These are phyloP conservation scores for Macrocentrus cingulum DNA, from an alignment of 1,140 invertebrate species.

Conservation along the genomic window DNA sequence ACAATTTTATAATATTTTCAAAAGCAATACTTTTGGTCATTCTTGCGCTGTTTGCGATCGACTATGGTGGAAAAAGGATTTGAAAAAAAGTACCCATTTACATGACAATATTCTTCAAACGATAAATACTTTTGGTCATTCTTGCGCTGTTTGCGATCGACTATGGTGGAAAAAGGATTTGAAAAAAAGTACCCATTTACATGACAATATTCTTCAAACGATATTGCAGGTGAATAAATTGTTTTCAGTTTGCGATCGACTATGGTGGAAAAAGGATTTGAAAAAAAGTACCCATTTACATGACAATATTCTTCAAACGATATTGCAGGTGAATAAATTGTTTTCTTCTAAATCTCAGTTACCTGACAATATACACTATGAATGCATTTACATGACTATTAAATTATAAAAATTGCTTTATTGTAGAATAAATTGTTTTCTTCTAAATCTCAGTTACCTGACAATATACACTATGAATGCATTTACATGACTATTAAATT, in stretches of 20 bases:
- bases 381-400: too few species aligned
- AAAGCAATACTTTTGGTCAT: neutral
- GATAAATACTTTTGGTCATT: conserved; percentile 1
- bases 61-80: conserved; percentile 7
- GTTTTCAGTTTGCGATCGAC: conserved; percentile 8
- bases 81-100: neutral
- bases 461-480: neutral
- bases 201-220: too few species aligned
- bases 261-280: conserved; percentile 5
- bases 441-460: too few species aligned
- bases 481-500: too few species aligned
- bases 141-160: conserved; percentile 5
- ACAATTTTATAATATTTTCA: conserved; percentile 3
- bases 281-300: neutral
- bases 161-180: conserved; percentile 7
- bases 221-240: too few species aligned
- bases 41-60: conserved; percentile 5
- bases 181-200: neutral
- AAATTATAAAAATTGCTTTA: too few species aligned
- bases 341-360: too few species aligned
- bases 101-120: neutral
- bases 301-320: too few species aligned
- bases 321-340: too few species aligned
- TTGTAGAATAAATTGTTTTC: too few species aligned
- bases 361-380: too few species aligned